Base-by-base conservation (phyloP, 2,113 vertebrate genomes). In the Boleophthalmus pectinirostris region DNA sequence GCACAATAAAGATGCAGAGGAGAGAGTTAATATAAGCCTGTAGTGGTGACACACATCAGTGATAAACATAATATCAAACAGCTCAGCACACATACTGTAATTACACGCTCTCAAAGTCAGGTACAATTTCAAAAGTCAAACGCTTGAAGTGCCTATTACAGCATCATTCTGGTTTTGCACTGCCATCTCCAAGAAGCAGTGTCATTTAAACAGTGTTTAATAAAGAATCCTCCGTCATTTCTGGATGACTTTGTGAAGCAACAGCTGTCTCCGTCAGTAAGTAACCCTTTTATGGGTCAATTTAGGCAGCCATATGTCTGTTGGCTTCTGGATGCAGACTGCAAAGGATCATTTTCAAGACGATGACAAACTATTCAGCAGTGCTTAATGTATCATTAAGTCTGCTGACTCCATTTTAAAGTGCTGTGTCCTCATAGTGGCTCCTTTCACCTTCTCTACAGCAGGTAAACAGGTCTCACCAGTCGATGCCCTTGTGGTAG, bases 401-500 rank as follows among this genome's bases (percentile, higher is more conserved):
- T 56, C 68, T 73, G 45, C n/a, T 73, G 76, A 68, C 58, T 74
- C 60, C 61, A 68, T 35, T 54, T 29, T 56, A 61, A 69, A 72
- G 7, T 11, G 25, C 23, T 68, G 23, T 70, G 38, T 43, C 20
- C 33, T 79, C 74, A 25, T 29, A 76, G 82, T 70, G 38, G 49
- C 72, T 60, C 23, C 49, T 68, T 87, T 82, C 33, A 75, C 70
- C 75, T 24, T 54, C 18, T 45, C n/a, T 16, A 54, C 77, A 49
- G 77, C 82, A 85, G 29, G n/a, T 43, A 68, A 51, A 53, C 23
- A 23, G 16, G 67, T 13, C 93, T 95, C 93, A 99, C 97, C 98
- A 99, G 95, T 99, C 97, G 83, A 98, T 96, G 88, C 97, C 98
- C 95, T 96, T 98, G 93, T 98, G 96, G 94, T 98, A 99, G 96